Conservation (phyloP, 2,113 vertebrate genomes). For the Chrysochloris asiatica region DNA sequence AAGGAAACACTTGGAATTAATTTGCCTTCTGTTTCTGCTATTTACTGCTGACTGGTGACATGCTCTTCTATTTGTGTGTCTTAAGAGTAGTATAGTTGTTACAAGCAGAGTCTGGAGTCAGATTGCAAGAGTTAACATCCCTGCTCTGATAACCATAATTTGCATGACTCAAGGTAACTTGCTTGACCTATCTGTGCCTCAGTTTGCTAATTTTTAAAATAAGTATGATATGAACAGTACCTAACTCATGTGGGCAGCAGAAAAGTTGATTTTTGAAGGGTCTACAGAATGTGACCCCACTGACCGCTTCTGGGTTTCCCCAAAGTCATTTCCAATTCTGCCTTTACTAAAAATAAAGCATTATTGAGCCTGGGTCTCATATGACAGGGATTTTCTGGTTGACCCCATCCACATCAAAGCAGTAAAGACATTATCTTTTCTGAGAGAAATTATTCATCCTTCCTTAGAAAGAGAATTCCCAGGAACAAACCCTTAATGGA, state of each 20-base stretch:
- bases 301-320: background rate
- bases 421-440: slow-evolving; percentile 57
- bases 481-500: slow-evolving; percentile 1
- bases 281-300: background rate
- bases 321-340: slow-evolving; percentile 6
- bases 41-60: background rate
- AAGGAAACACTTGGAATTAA: slow-evolving; percentile 14
- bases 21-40: slow-evolving; percentile 12
- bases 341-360: slow-evolving; percentile 46
- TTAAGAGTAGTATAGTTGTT: background rate
- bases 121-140: background rate
- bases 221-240: slow-evolving; percentile 15
- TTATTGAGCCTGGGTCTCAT: slow-evolving; percentile 29
- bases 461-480: slow-evolving; percentile 58
- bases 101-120: background rate
- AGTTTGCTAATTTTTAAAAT: slow-evolving; percentile 44
- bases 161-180: slow-evolving; percentile 4
- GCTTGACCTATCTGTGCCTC: slow-evolving; percentile 32
- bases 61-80: background rate
- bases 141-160: slow-evolving; percentile 6
- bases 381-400: slow-evolving; percentile 12
- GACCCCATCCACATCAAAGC: slow-evolving; percentile 31
- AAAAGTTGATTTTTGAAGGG: slow-evolving; percentile 42
- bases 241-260: background rate
- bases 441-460: slow-evolving; percentile 50